Base-by-base conservation (phyloP, 2,888 invertebrate species). In the Phaonia tiefii region DNA sequence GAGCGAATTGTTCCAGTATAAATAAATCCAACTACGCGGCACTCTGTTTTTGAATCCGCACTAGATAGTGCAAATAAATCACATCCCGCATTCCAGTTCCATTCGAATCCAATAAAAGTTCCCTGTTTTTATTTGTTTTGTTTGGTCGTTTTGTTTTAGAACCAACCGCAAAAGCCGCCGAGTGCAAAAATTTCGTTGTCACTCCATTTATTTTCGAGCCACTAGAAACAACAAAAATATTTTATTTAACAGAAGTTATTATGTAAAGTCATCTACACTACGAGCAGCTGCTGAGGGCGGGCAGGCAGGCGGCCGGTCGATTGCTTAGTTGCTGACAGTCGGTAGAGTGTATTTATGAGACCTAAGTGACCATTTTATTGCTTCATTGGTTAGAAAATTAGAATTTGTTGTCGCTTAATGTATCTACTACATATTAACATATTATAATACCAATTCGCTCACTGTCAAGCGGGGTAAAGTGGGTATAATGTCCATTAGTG, bases 351-450 rank as follows among this genome's bases (percentile, higher is more conserved):
- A 81, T 81, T 81, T 81, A 81, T 81, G 78, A 81, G 81, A 75
- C 81, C 81, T 78, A 75, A 81, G 81, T 78, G 81, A 81, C 81
- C 73, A 69, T 81, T 78, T 81, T 81, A 81, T 81, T 78, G 81
- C 78, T 78, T 78, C 75, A 81, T 69, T 75, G 78, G 81, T 81
- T 73, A 56, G 65, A 46, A 75, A 72, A 72, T 81, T 81, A 75
- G 78, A 81, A 81, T 81, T 75, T 81, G 49, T 72, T 72, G 71
- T 71, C 22, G 42, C 42, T 42, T 31, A 31, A 31, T 31, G 31
- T 8, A 3, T 31, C 31, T 31, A 5, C 31, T 31, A 31, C 31
- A 63, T 42, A 63, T 63, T 63, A 42, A 39, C 63, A 42, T 63
- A 63, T 63, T 39, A 31, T 58, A 58, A 37, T n/a, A 60, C 17